Evolutionary conservation across 1,140 invertebrate genomes (phyloP).

Genomic region (Drosophila nikananu): DNA sequence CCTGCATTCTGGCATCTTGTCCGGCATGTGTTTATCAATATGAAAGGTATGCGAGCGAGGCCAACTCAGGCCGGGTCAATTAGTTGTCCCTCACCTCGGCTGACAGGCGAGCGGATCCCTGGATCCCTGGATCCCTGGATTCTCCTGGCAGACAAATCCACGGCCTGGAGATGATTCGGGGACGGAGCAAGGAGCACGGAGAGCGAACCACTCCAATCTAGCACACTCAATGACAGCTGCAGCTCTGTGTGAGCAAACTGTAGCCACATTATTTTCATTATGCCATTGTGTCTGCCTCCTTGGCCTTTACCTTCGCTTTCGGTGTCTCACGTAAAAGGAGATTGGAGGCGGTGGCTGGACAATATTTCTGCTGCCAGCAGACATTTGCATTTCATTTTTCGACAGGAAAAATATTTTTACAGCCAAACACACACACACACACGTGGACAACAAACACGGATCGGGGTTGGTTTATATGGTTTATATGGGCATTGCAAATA

Average conservation of each 20-base stretch:
- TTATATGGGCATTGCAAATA: constrained; percentile 65
- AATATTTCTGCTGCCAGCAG: constrained; percentile 69
- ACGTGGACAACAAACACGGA: constrained; percentile 26
- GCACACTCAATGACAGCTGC: constrained; percentile 78
- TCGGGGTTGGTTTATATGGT: constrained; percentile 7
- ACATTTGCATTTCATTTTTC: constrained; percentile 81
- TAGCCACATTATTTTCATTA: constrained; percentile 81
- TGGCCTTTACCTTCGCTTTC: constrained; percentile 50
- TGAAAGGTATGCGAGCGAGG: constrained; percentile 43
- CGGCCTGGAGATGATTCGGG: constrained; percentile 20
- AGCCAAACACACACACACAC: constrained; percentile 29
- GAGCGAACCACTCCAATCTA: constrained; percentile 34
- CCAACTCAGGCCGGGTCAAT: constrained; percentile 49
- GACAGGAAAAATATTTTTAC: constrained; percentile 75
- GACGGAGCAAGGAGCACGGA: neutral
- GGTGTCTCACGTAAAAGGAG: neutral
- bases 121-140: constrained; percentile 49
- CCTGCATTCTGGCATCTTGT: constrained; percentile 45
- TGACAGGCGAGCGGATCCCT: constrained; percentile 27
- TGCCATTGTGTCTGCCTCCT: constrained; percentile 62
- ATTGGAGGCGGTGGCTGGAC: constrained; percentile 24
- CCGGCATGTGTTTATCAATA: constrained; percentile 67
- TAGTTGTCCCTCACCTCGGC: constrained; percentile 45
- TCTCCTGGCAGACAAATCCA: constrained; percentile 61
- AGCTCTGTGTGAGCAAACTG: constrained; percentile 59